These are phyloP conservation scores for chimpanzee (Pan troglodytes) DNA, from an alignment of 2,113 vertebrate species.

Conservation along the genomic window NHGRI_mPanTro3-v2.1_pri NC_072404.2:146410001-146410500, in stretches of 20 bases:
- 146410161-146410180: neutral
- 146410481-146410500: neutral
- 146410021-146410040: neutral
- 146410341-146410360: neutral
- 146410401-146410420: neutral
- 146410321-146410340: neutral
- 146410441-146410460: neutral
- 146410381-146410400: neutral
- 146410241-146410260: neutral
- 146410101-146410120: neutral
- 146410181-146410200: neutral
- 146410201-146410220: too few relatives aligned
- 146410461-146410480: neutral
- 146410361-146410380: neutral
- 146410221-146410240: neutral
- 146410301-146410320: neutral
- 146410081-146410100: neutral
- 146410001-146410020: neutral
- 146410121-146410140: neutral
- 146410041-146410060: neutral
- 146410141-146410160: neutral
- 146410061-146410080: neutral
- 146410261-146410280: neutral
- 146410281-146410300: neutral
- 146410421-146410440: neutral